Conservation (phyloP, 2,797 vertebrate genomes). For the Spinus pinus region DNA sequence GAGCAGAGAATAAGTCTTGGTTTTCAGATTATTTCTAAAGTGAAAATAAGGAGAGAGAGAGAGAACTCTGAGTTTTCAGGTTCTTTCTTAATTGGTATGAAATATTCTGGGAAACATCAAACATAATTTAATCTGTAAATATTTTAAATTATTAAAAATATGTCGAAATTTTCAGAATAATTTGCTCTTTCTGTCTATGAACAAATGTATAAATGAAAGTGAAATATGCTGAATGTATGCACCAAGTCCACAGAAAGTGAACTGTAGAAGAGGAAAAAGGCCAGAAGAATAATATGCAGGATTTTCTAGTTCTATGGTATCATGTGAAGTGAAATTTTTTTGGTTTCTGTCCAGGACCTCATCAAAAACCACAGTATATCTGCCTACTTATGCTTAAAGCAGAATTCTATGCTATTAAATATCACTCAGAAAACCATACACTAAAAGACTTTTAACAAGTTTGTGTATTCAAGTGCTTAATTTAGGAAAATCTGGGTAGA, state of each 20-base stretch:
- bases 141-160: neutral
- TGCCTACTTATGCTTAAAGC: neutral
- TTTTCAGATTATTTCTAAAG: neutral
- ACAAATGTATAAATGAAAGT: neutral
- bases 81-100: neutral
- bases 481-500: neutral
- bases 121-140: neutral
- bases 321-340: conserved; percentile 8
- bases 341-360: neutral
- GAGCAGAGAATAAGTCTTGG: neutral
- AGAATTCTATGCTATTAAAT: neutral
- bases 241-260: neutral
- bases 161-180: neutral
- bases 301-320: neutral
- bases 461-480: neutral
- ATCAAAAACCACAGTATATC: conserved; percentile 5
- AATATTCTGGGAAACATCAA: neutral
- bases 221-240: neutral
- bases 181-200: neutral
- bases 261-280: neutral
- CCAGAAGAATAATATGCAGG: neutral
- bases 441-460: neutral
- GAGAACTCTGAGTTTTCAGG: neutral
- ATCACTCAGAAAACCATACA: neutral
- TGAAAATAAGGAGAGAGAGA: neutral